Conservation (phyloP, 2,888 invertebrate genomes). For the Chaetoderma sp. region DNA sequence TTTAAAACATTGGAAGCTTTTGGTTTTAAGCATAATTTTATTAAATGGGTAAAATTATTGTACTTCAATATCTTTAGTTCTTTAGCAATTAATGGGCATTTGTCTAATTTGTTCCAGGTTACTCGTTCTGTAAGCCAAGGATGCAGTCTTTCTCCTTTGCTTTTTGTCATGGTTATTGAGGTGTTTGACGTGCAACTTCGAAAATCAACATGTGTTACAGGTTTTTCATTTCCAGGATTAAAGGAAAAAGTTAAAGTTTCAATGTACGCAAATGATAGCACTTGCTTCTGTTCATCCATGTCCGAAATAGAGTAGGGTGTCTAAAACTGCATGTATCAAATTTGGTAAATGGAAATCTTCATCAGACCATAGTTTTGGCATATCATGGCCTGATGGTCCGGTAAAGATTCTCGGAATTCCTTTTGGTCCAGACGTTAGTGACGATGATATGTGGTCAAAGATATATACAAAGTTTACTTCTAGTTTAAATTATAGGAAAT, state of each 20-base stretch:
- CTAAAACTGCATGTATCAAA: slow-evolving; percentile 32
- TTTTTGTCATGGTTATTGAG: not conserved
- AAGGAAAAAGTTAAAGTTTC: slow-evolving; percentile 9
- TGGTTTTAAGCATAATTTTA: slow-evolving; percentile 36
- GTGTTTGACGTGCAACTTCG: not conserved
- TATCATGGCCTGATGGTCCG: not conserved
- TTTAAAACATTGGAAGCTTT: slow-evolving; percentile 33
- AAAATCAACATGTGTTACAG: slow-evolving; percentile 3
- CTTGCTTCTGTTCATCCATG: slow-evolving; percentile 2
- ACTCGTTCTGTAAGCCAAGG: not conserved
- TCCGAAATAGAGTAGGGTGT: too few species aligned
- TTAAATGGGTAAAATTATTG: slow-evolving; percentile 38
- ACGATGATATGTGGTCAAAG: too few species aligned
- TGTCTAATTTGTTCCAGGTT: not conserved
- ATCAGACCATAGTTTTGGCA: slow-evolving; percentile 35
- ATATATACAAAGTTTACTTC: too few species aligned
- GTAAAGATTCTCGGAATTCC: not conserved
- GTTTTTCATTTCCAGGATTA: slow-evolving; percentile 26
- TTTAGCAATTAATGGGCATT: not conserved
- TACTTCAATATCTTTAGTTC: slow-evolving; percentile 19
- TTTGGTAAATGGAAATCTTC: slow-evolving; percentile 34
- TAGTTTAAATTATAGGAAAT: too few species aligned
- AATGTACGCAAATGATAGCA: slow-evolving; percentile 21
- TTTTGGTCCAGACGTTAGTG: too few species aligned
- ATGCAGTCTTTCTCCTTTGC: not conserved